Evolutionary conservation across 2,888 invertebrate species (phyloP).

Genomic region (Oxystoma pomonae): DNA sequence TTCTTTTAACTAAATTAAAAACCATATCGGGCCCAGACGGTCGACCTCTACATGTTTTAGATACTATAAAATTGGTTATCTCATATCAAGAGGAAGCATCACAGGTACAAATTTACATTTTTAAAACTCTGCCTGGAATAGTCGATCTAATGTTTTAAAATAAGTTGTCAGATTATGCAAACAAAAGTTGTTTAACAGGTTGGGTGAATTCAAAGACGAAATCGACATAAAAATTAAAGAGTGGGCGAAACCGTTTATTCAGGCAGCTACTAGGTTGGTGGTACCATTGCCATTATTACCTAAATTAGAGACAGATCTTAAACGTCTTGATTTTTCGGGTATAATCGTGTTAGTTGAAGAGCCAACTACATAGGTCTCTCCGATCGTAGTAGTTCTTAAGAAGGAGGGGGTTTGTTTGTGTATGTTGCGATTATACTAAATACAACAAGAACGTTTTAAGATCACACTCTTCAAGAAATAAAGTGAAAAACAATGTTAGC

Average conservation of each 20-base stretch:
- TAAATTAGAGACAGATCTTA: conserved; percentile 16
- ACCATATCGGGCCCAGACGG: conserved; percentile 16
- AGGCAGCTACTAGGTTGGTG: conserved; percentile 15
- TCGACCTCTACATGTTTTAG: conserved; percentile 4
- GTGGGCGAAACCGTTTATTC: conserved; percentile 12
- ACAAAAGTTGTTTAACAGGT: background rate
- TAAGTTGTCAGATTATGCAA: background rate
- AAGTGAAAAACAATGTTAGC: conserved; percentile 29
- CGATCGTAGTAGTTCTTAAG: conserved; percentile 19
- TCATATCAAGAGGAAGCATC: background rate
- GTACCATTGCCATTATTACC: conserved; percentile 17
- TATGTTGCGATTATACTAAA: conserved; percentile 23
- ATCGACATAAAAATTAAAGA: conserved; percentile 11
- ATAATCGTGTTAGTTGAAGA: conserved; percentile 19
- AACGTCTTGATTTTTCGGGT: conserved; percentile 7
- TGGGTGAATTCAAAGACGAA: conserved; percentile 5
- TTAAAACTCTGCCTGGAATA: conserved; percentile 6
- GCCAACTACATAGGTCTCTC: conserved; percentile 18
- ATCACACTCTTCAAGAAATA: conserved; percentile 28
- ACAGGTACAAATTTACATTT: background rate
- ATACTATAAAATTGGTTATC: conserved; percentile 1
- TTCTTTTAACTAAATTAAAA: conserved; percentile 1
- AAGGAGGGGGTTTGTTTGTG: conserved; percentile 3
- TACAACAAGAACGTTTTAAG: conserved; percentile 23
- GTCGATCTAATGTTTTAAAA: conserved; percentile 2